These are phyloP conservation scores for Hypena proboscidalis DNA, from an alignment of 2,888 invertebrate species.

Conservation along the genomic window DNA sequence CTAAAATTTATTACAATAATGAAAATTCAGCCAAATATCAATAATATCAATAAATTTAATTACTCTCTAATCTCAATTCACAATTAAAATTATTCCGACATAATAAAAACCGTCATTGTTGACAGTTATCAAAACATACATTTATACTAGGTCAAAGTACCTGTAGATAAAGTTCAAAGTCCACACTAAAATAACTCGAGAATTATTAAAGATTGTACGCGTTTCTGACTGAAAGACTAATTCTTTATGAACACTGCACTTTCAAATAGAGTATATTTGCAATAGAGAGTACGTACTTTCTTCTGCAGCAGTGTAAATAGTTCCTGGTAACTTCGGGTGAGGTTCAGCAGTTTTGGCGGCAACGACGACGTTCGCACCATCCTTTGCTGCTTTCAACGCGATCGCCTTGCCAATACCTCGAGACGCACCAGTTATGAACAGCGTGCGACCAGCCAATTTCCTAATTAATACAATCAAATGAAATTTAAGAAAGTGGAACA, in stretches of 20 bases:
- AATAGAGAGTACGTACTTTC: constrained; percentile 88
- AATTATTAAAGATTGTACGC: constrained; percentile 10
- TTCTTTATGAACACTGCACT: neutral
- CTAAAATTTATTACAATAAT: constrained; percentile 76
- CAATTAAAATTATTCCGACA: no score
- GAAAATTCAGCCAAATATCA: no score
- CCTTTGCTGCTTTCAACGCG: constrained; percentile 95
- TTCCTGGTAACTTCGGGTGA: constrained; percentile 96
- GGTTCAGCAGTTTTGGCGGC: constrained; percentile 96
- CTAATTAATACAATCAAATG: constrained; percentile 52
- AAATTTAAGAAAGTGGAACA: constrained; percentile 37
- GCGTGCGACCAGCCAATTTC: constrained; percentile 92
- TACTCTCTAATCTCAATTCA: no score
- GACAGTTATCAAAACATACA: constrained; percentile 23
- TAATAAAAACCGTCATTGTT: no score
- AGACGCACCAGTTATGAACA: constrained; percentile 98
- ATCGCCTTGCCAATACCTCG: constrained; percentile 98
- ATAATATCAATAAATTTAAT: no score
- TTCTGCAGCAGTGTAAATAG: constrained; percentile 95
- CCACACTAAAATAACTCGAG: constrained; percentile 43
- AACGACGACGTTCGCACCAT: constrained; percentile 96
- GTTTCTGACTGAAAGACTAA: constrained; percentile 26
- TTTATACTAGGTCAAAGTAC: constrained; percentile 31
- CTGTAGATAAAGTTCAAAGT: constrained; percentile 59
- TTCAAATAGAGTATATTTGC: neutral